Base-by-base conservation (phyloP, 2,113 vertebrate species). In the Xerus inauris region DNA sequence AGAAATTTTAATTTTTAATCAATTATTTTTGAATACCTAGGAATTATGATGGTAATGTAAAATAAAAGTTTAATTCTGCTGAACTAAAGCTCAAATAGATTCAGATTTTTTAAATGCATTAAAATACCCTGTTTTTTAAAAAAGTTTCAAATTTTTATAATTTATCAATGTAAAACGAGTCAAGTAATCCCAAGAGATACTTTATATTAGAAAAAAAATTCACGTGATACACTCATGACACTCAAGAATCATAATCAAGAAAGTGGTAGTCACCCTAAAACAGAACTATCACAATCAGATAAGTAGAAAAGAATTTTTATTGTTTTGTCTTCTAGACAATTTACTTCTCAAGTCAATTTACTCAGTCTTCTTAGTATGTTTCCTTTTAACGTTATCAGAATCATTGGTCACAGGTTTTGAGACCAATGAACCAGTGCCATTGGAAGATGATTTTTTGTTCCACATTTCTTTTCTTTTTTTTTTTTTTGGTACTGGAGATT, bases 351-450 rank as follows among this genome's bases (percentile, higher is more conserved):
- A 57, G 76, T 42, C 49, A 86, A 87, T 96, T 94, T 96, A 98
- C 76, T 98, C 97, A 49, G 97, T 98, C 98, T 99, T 99, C 97
- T 98, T 99, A 64, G 94, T 42, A 49, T 49, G 12, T 49, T 49
- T 49, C 47, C 47, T 98, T 97, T 98, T 98, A 93, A 94, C 71
- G 59, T 67, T 80, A 45, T 93, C 87, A 49, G 84, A 28, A 40
- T 95, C 83, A 62, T 30, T 96, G 85, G 81, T 40, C 69, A 35
- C 4, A 51, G 71, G 83, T 95, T 97, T 97, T 64, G 96, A 88
- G 86, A 73, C 94, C 5, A 94, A 92, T 65, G 98, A 97, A n/a
- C 95, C 97, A 83, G 92, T 73, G 35, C 96, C 97, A 10, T 94
- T 98, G 64, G 94, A 96, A 97, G 98, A 96, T 1, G 73, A 1